These are phyloP conservation scores for Rhabdornis inornatus DNA, from an alignment of 2,113 vertebrate genomes.

Conservation along the genomic window DNA sequence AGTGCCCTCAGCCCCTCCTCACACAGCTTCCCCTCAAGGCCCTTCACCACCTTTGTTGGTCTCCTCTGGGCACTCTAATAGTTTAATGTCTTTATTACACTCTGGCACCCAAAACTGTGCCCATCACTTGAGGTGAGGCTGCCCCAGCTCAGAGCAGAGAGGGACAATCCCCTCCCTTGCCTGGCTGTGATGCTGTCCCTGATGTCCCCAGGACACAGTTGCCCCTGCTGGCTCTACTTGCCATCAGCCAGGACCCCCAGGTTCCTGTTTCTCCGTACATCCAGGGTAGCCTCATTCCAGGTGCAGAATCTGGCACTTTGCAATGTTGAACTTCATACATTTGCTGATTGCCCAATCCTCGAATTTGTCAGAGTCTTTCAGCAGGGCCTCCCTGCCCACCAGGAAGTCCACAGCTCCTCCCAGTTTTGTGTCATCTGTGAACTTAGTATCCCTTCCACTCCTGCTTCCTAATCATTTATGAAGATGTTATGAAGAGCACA, in stretches of 20 bases:
- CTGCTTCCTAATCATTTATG: background rate
- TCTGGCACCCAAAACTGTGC: background rate
- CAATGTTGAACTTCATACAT: background rate
- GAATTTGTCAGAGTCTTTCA: background rate
- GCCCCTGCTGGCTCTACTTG: background rate
- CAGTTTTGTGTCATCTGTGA: fast-evolving
- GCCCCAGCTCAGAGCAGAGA: background rate
- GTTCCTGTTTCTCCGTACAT: background rate
- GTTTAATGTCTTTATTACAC: background rate
- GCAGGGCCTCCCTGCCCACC: background rate
- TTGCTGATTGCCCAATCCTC: background rate
- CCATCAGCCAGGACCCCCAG: no score
- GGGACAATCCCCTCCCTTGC: background rate
- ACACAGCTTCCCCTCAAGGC: background rate
- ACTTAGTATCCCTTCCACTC: background rate
- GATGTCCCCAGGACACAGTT: fast-evolving
- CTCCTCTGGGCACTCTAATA: background rate
- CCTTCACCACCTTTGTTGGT: background rate
- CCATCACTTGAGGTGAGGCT: background rate
- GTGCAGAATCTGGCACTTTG: background rate
- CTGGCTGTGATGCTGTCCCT: fast-evolving
- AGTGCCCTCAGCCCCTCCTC: background rate
- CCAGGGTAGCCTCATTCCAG: background rate
- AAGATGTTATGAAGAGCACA: background rate
- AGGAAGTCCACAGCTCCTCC: background rate